A percentile compares a stretch with the other conserved stretches of the same genome.
These are phyloP conservation scores for Mycetomoellerius zeteki DNA, from an alignment of 1,140 invertebrate species.

Conservation along the genomic window DNA sequence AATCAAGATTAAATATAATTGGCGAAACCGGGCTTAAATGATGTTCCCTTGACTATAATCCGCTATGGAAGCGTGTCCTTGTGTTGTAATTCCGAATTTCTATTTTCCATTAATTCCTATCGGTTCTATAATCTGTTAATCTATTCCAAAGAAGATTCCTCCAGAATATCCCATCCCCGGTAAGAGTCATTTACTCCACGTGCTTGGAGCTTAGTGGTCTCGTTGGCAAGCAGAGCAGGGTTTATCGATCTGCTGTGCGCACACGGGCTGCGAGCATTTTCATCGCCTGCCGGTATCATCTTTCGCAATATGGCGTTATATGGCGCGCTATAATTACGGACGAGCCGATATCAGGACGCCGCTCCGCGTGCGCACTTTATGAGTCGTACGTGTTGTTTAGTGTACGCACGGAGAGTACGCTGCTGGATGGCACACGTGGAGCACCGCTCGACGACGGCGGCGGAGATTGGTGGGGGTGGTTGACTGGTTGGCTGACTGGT, in stretches of 20 bases:
- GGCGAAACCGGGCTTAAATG: too few relatives aligned
- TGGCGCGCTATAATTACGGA: constrained; percentile 46
- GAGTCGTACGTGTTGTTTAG: constrained; percentile 10
- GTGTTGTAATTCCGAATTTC: neutral
- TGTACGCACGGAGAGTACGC: constrained; percentile 38
- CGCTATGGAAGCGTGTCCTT: too few relatives aligned
- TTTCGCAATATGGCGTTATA: constrained; percentile 66
- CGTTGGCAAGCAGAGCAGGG: constrained; percentile 11
- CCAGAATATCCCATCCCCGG: neutral
- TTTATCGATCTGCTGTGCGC: constrained; percentile 46
- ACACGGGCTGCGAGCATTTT: constrained; percentile 40
- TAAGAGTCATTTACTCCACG: neutral
- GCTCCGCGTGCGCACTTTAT: neutral
- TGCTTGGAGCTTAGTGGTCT: neutral
- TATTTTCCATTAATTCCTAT: constrained; percentile 3
- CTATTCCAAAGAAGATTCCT: neutral
- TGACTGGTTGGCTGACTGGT: constrained; percentile 33
- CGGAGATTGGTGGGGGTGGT: constrained; percentile 6
- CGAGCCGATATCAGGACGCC: constrained; percentile 25
- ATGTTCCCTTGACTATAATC: neutral
- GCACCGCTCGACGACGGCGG: constrained; percentile 14
- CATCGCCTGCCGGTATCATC: constrained; percentile 47
- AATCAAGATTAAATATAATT: too few relatives aligned
- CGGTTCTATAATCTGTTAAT: neutral
- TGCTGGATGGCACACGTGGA: constrained; percentile 38